Evolutionary conservation across 2,888 invertebrate genomes (phyloP), one percentile per base, ranked within the genome.

Genomic region (Protonemura montana): DNA sequence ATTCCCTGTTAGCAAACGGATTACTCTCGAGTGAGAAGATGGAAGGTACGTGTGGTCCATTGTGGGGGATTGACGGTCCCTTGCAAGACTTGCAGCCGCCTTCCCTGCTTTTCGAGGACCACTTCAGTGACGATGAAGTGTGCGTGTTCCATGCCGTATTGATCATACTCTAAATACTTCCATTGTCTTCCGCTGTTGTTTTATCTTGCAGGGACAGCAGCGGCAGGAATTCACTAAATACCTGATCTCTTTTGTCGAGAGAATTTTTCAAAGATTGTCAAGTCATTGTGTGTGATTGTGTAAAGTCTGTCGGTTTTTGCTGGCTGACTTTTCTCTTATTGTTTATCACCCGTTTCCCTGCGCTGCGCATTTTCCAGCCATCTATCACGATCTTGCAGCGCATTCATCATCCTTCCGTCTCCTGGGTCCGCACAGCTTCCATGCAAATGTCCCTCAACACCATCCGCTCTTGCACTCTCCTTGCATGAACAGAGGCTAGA

Each of bases 1-100:
- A 59, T 21, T 10, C 21, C 13, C 3, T 59, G 1, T 59, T 59
- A 21, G 59, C 59, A 21, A 3, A 59, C 59, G 59, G 59, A 59
- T 59, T 59, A 59, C 21, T 59, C 59, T 59, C 59, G 59, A 59
- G 59, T 59, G 59, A 10, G 59, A 59, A 10, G 59, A 59, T 59
- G 59, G 59, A 59, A 59, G 59, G 59, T 59, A 59, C 59, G 59
- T 59, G 59, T 59, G 59, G 59, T 59, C 59, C 59, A 59, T 59
- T 21, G 59, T 21, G 13, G 59, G 21, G 59, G 59, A 10, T 21
- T 21, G 59, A 59, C 59, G 35, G 35, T 3, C 13, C 59, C 16
- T 16, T 59, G 59, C 59, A 21, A 13, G 59, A 59, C 3, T 59
- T 59, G 13, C 35, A 35, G 35, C 59, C 59, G 59, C 1, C 59